Base-by-base conservation (phyloP, 2,888 invertebrate genomes). In the Melanophora roralis region DNA sequence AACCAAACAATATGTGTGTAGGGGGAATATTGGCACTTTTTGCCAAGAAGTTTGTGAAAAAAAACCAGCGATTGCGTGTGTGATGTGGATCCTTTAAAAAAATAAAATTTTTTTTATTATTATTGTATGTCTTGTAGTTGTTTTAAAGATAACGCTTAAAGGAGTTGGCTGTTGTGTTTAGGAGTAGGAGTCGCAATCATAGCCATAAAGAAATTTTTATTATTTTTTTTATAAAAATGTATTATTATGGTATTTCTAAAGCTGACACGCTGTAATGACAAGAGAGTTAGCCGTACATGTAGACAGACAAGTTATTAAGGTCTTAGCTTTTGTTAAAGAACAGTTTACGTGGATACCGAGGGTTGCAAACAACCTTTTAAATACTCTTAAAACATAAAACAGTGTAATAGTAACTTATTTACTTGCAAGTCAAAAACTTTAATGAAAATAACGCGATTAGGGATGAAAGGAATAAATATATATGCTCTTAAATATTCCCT, bases 61-160 rank as follows among this genome's bases (percentile, higher is more conserved):
- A 65, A 27, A 40, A 74, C 65, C 59, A 27, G 65, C 67, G 62
- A 72, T 80, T 80, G 80, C 80, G 76, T 80, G 80, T 51, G 38
- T 68, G 36, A 65, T 38, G 12, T 40, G 62, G 40, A 71, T 60
- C 69, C 60, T 75, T 59, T 32, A 34, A n/a, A 53, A 59, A 55
- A 72, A n/a, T n/a, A 36, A 32, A n/a, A 16, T 11, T 60, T 49
- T 36, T 55, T 32, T 76, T 51, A 38, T 8, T 38, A 19, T 40
- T 16, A 12, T 65, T 74, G 32, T 57, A 16, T 49, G n/a, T n/a
- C n/a, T n/a, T n/a, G 40, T 57, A 68, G 19, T 45, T 43, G 68
- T 55, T 49, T 8, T 34, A 72, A 8, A 55, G 53, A 72, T 64
- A 64, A 64, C 53, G 19, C 51, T 72, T 60, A 16, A 23, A 57